phyloP scores from a whole-genome alignment of 1,140 invertebrate species.

The Triops cancriformis region DNA sequence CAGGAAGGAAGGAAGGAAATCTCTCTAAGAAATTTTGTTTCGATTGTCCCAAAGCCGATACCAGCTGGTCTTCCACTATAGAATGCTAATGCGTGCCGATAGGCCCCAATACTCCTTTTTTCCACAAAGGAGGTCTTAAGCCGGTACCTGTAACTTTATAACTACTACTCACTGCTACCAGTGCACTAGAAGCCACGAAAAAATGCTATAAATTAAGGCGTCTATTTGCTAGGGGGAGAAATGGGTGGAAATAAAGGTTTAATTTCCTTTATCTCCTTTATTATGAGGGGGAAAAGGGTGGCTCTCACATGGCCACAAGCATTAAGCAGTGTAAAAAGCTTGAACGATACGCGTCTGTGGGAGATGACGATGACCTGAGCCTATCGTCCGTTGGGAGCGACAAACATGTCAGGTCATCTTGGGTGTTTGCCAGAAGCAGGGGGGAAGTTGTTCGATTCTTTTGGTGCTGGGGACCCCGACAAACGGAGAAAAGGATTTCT shows the following conservation, averaged over 20 bases:
- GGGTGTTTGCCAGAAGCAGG: neutral
- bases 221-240: no score
- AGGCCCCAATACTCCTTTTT: no score
- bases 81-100: no score
- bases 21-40: neutral
- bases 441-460: neutral
- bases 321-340: neutral
- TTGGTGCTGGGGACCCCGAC: neutral
- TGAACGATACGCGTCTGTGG: neutral
- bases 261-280: neutral
- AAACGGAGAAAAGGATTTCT: neutral
- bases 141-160: neutral
- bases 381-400: neutral
- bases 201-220: no score
- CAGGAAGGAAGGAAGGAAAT: neutral
- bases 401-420: slow-evolving; percentile 10
- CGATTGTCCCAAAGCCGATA: neutral
- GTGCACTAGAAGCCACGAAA: no score
- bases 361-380: slow-evolving; percentile 11
- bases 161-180: neutral
- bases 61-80: no score
- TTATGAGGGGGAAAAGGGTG: neutral
- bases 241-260: neutral
- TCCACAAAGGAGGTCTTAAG: neutral
- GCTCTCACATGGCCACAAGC: neutral